phyloP scores from a whole-genome alignment of 2,113 vertebrate genomes.

The Scytalopus superciliaris region DNA sequence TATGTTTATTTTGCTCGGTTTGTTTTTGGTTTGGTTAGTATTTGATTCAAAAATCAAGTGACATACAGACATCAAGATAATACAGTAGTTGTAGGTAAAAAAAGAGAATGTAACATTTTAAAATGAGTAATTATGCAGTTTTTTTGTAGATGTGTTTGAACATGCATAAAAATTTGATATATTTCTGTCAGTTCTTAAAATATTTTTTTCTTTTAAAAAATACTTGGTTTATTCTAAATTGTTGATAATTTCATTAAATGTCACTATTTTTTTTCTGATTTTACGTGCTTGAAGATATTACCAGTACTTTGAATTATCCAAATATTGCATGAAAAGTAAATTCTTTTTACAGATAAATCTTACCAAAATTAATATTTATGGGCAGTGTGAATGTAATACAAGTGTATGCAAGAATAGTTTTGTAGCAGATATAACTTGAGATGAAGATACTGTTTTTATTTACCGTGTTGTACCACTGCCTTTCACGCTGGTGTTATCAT shows the following conservation, averaged over 20 bases:
- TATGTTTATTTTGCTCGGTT: background rate
- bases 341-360: background rate
- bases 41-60: background rate
- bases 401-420: background rate
- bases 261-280: background rate
- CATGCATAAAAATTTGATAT: background rate
- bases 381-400: background rate
- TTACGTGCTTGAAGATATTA: background rate
- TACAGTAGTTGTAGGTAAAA: background rate
- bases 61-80: background rate
- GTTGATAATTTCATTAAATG: background rate
- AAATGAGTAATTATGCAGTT: background rate
- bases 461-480: background rate
- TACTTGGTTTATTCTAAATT: background rate
- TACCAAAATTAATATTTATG: background rate
- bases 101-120: background rate
- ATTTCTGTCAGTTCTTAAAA: background rate
- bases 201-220: background rate
- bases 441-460: background rate
- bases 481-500: background rate
- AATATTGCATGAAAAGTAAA: background rate
- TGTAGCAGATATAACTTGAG: background rate
- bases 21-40: background rate
- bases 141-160: background rate
- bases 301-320: background rate